A percentile compares a stretch with the other conserved stretches of the same genome.
Evolutionary conservation across 2,797 vertebrate species (phyloP).

Genomic region (Sebastes goodei): DNA sequence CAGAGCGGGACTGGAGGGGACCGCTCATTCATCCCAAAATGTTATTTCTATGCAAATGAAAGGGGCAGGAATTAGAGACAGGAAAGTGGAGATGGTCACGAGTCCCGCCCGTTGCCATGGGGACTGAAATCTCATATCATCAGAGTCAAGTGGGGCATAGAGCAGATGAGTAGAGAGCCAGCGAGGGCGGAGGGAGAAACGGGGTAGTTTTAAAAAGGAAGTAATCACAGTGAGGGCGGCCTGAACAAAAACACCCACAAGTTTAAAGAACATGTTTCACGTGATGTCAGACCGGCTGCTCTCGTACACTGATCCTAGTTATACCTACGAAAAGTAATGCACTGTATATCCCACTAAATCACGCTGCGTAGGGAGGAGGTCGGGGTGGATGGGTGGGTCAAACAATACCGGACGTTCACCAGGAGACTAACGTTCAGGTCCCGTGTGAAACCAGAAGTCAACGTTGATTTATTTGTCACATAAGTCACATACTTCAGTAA

Average conservation of each 20-base stretch:
- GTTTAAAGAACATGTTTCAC: not conserved
- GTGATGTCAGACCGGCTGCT: too few relatives aligned
- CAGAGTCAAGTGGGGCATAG: constrained; percentile 72
- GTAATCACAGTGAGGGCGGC: not conserved
- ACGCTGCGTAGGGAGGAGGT: too few relatives aligned
- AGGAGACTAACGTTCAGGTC: too few relatives aligned
- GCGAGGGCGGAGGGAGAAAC: constrained; percentile 27
- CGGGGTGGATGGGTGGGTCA: too few relatives aligned
- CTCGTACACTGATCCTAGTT: too few relatives aligned
- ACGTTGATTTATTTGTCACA: too few relatives aligned
- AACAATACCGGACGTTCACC: too few relatives aligned
- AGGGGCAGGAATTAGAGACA: constrained; percentile 75
- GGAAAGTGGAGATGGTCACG: constrained; percentile 59
- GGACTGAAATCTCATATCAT: constrained; percentile 80
- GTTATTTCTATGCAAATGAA: constrained; percentile 87
- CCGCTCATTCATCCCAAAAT: constrained; percentile 77
- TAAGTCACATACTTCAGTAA: too few relatives aligned
- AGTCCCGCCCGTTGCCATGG: constrained; percentile 78
- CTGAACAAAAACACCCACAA: not conserved
- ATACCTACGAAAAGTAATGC: too few relatives aligned
- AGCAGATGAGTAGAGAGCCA: constrained; percentile 52
- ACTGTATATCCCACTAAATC: too few relatives aligned
- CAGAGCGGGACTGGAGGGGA: constrained; percentile 64
- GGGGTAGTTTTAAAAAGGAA: constrained; percentile 24
- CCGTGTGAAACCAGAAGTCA: too few relatives aligned